Evolutionary conservation across 2,113 vertebrate genomes (phyloP).

Genomic region (Lamprotornis superbus): DNA sequence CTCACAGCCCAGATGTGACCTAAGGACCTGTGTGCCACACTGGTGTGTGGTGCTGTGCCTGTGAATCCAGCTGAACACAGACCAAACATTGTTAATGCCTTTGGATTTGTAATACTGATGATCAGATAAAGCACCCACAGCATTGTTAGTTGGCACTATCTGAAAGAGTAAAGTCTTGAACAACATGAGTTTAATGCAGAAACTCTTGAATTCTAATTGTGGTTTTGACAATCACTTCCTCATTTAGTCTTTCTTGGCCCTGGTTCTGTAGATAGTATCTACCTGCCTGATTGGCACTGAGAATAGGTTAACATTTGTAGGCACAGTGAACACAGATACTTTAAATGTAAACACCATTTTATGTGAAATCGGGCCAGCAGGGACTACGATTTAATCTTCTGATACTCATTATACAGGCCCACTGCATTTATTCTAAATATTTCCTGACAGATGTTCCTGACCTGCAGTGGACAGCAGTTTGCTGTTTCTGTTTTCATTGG

Average conservation of each 20-base stretch:
- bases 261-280: conserved; percentile 42
- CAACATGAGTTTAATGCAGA: not conserved
- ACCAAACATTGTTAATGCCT: not conserved
- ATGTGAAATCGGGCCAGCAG: not conserved
- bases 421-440: not conserved
- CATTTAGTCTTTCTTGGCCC: conserved; percentile 32
- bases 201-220: conserved; percentile 24
- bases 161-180: conserved; percentile 32
- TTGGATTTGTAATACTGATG: not conserved
- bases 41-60: not conserved
- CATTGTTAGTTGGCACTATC: conserved; percentile 7
- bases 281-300: not conserved
- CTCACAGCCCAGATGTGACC: not conserved
- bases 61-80: not conserved
- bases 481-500: not conserved
- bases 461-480: not conserved
- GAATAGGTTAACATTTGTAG: not conserved
- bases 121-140: conserved; percentile 38
- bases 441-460: not conserved
- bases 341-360: not conserved
- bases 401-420: not conserved
- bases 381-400: not conserved
- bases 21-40: not conserved
- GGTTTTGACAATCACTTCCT: conserved; percentile 40
- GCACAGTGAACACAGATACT: not conserved